These are phyloP conservation scores for Chelonoidis abingdonii DNA, from an alignment of 2,113 vertebrate species.

Conservation along the genomic window DNA sequence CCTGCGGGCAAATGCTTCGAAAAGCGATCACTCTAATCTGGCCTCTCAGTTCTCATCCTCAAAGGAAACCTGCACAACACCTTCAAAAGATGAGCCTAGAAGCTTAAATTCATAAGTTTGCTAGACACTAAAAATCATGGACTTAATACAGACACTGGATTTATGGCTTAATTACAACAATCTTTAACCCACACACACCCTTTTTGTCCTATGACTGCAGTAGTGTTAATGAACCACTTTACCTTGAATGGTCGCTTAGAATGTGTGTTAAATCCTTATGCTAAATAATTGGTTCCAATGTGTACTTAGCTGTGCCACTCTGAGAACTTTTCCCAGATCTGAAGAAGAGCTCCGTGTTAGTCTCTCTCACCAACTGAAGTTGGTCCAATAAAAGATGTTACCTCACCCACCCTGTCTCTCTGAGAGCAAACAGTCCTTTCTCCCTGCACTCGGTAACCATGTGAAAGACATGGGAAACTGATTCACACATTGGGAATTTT, in stretches of 20 bases:
- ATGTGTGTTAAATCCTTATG: not conserved
- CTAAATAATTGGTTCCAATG: not conserved
- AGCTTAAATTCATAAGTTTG: not conserved
- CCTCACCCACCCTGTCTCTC: not conserved
- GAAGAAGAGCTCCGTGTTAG: not conserved
- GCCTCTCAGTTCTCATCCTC: not conserved
- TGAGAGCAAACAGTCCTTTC: not conserved
- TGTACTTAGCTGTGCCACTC: not conserved
- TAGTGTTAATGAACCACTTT: not conserved
- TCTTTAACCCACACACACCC: not conserved
- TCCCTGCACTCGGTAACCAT: not conserved
- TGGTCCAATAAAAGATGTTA: not conserved
- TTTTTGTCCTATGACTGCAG: not conserved
- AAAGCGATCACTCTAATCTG: not conserved
- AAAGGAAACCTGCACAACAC: not conserved
- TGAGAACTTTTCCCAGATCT: no score
- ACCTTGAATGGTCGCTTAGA: no score
- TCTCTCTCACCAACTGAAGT: not conserved
- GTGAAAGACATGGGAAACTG: not conserved
- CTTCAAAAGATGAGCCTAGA: not conserved
- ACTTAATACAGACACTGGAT: not conserved
- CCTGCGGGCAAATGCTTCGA: not conserved
- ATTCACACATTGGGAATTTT: not conserved
- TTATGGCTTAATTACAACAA: not conserved
- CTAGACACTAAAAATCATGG: not conserved